Percentiles rank a stretch among this genome's conserved stretches.
Conservation (phyloP, 2,113 vertebrate species). For the Apus apus region DNA sequence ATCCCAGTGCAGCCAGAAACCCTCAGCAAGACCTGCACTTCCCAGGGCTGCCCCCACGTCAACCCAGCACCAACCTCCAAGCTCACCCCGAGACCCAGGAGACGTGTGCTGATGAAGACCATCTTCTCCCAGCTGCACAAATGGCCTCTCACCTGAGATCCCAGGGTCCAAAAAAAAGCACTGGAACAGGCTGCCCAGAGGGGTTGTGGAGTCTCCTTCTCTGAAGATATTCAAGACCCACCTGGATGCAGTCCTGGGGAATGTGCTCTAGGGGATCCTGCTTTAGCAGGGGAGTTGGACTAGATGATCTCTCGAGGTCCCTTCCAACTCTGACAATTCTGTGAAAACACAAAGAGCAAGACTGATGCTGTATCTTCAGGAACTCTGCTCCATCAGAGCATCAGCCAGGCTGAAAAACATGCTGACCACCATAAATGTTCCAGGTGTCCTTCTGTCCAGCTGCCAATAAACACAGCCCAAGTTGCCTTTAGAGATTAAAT, state of each 20-base stretch:
- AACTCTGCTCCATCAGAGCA: neutral
- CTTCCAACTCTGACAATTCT: no score
- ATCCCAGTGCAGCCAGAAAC: neutral
- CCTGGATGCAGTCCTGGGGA: no score
- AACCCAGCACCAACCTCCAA: neutral
- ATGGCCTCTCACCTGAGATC: neutral
- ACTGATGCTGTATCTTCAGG: neutral
- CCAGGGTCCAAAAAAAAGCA: no score
- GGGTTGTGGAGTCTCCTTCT: no score
- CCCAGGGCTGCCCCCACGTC: neutral
- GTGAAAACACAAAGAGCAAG: neutral
- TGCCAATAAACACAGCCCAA: neutral
- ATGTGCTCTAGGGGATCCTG: no score
- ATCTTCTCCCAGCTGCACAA: neutral
- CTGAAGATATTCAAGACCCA: no score
- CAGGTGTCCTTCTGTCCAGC: neutral
- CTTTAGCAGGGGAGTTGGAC: no score
- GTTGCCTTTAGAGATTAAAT: neutral
- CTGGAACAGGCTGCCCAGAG: no score
- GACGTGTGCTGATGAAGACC: neutral
- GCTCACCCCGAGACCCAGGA: accelerated
- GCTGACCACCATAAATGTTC: neutral
- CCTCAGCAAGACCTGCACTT: neutral
- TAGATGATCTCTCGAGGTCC: no score
- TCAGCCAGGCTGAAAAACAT: accelerated